Base-by-base conservation (phyloP, 2,888 invertebrate genomes). In the Lasioglossum morio region DNA sequence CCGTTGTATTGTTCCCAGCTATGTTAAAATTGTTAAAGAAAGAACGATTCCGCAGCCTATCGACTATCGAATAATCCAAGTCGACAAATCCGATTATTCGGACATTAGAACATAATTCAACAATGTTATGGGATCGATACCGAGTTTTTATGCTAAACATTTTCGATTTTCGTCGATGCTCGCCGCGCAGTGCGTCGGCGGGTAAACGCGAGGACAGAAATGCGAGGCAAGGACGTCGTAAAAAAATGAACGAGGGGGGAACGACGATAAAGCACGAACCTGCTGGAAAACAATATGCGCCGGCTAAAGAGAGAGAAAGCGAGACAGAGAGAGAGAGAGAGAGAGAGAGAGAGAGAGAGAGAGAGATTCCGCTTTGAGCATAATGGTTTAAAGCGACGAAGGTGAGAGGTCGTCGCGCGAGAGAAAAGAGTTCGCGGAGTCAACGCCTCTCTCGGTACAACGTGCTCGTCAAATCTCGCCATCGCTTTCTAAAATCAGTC, bases 261-360 rank as follows among this genome's bases (percentile, higher is more conserved):
- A 87, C 88, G 81, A 80, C 60, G 89, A 91, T 91, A 91, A 90
- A 89, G 88, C 91, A 91, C 89, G 88, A 81, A 87, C 83, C 77
- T 79, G 79, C 77, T 74, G 81, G 81, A 82, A 77, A 88, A 91
- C 80, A 87, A 87, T 88, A 84, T 77, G 34, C 43, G 79, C 75
- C 75, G 70, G 75, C 63, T 69, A 79, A 82, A 23, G 73, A 72
- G 53, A 3, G 34, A 34, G 34, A 66, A n/a, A n/a, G n/a, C n/a
- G n/a, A n/a, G n/a, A n/a, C n/a, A 34, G 34, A 34, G 34, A 34
- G 30, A 34, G 30, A 34, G 30, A 34, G 53, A 77, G n/a, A 34
- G 66, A 66, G 73, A 72, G 53, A 3, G 34, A 34, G 34, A 34
- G 34, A 34, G 34, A 34, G 30, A 34, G 30, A 34, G 30, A 34